A percentile compares a stretch with the other conserved stretches of the same genome.
Conservation (phyloP, 1,140 invertebrate genomes). For the Leptinotarsa undecemlineata region DNA sequence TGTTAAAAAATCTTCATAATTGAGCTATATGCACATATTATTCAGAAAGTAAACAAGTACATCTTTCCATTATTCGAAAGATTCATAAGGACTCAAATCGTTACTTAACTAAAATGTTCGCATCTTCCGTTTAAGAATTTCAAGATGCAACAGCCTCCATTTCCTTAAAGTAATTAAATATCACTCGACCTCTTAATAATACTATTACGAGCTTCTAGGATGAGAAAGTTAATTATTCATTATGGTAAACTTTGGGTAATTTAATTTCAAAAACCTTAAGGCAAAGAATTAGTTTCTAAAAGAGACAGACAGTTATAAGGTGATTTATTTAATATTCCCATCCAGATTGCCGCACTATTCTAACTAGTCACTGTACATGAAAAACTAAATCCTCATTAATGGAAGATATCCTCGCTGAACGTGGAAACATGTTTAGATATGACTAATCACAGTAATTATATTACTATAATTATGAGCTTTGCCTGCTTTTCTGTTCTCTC, state of each 20-base stretch:
- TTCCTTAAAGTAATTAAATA: constrained; percentile 36
- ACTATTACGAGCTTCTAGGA: neutral
- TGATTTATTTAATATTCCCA: neutral
- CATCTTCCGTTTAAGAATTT: constrained; percentile 18
- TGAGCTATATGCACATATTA: no score
- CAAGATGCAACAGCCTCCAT: constrained; percentile 23
- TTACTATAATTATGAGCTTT: constrained; percentile 29
- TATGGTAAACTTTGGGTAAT: neutral
- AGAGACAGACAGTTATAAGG: no score
- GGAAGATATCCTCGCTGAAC: constrained; percentile 34
- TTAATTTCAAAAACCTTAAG: no score
- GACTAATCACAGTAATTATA: constrained; percentile 44
- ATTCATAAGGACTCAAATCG: neutral
- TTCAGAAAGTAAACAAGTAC: no score
- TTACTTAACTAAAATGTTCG: constrained; percentile 23
- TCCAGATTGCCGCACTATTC: constrained; percentile 14
- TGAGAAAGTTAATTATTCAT: neutral
- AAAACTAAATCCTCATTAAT: constrained; percentile 32
- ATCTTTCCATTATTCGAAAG: neutral
- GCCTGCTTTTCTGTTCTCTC: constrained; percentile 25
- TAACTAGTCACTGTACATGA: constrained; percentile 41
- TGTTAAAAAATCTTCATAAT: no score
- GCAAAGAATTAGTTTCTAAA: no score
- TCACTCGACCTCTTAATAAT: constrained; percentile 35
- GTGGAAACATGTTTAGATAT: constrained; percentile 39